Base-by-base conservation (phyloP, 2,888 invertebrate species). In the Drosophila pegasa region DNA sequence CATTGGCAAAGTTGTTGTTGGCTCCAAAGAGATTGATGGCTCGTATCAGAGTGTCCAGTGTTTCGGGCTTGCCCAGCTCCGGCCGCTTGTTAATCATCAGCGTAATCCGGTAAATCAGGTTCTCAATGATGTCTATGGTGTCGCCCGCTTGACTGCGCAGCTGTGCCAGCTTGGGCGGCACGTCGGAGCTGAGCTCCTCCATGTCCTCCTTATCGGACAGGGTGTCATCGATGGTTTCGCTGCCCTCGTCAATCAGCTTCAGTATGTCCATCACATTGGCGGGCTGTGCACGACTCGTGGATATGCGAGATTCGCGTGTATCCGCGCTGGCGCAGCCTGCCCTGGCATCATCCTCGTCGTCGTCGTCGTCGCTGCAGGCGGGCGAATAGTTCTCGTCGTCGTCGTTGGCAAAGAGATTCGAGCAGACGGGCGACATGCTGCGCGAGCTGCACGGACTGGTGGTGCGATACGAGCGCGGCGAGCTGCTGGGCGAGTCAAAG, bases 331-430 rank as follows among this genome's bases (percentile, higher is more conserved):
- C 31, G 4, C 37, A 29, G 7, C 10, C 7, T 7, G 51, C 52
- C 16, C 40, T 68, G 8, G 83, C 77, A 16, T 84, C 88, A 10
- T 91, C 90, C 7, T 88, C 88, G 16, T 90, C 91, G 41, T 91
- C 91, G 51, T 92, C 92, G 35, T 92, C 92, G 48, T 92, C 92
- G 55, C 92, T 92, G 65, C 92, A 92, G 12, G 93, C 92, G 1
- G 92, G 92, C 8, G 93, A 93, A 75, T 92, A 92, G 12, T 90
- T 89, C 50, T 92, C 92, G 59, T 86, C 88, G 43, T 89, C 87
- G 22, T 71, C 71, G 10, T 89, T 80, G 56, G 69, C 50, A 20
- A 89, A 61, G 6, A 89, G 70, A 65, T 85, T 86, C 45, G 79
- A 82, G 54, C 80, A 85, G 3, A 88, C 78, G 1, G 92, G 92